Evolutionary conservation across 2,888 invertebrate genomes (phyloP).

Genomic region (Cephus nigrinus): DNA sequence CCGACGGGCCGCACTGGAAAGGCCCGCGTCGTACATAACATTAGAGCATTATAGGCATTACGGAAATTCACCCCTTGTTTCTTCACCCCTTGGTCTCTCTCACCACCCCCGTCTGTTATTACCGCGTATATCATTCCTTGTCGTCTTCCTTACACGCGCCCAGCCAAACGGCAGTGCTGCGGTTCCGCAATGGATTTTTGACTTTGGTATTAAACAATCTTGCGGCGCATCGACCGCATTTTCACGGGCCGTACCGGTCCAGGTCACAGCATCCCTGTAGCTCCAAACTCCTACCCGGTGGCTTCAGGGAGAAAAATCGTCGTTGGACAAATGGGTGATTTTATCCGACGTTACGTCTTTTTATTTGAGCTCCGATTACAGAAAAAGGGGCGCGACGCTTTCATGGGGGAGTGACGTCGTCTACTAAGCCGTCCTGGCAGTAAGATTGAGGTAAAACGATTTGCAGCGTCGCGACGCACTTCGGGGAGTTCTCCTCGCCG

Average conservation of each 20-base stretch:
- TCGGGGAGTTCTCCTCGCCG: slow-evolving; percentile 20
- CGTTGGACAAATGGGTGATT: slow-evolving; percentile 64
- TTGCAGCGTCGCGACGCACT: slow-evolving; percentile 48
- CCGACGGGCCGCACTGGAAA: slow-evolving; percentile 40
- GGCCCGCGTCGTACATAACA: slow-evolving; percentile 37
- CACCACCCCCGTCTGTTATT: slow-evolving; percentile 50
- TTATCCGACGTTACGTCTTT: slow-evolving; percentile 64
- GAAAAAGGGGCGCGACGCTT: slow-evolving; percentile 28
- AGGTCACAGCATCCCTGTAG: not conserved
- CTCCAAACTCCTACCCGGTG: no score
- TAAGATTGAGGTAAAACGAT: slow-evolving; percentile 62
- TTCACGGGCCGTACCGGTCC: not conserved
- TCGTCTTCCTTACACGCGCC: slow-evolving; percentile 47
- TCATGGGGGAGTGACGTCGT: not conserved
- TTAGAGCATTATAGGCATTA: slow-evolving; percentile 53
- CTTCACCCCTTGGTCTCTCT: slow-evolving; percentile 40
- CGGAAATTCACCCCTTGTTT: slow-evolving; percentile 49
- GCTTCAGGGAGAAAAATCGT: slow-evolving; percentile 54
- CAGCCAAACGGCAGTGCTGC: slow-evolving; percentile 23
- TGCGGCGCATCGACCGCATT: not conserved
- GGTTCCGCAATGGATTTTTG: not conserved
- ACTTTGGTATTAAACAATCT: not conserved
- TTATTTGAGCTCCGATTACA: slow-evolving; percentile 63
- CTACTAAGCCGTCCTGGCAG: slow-evolving; percentile 15
- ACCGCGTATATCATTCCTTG: slow-evolving; percentile 57